Evolutionary conservation across 2,113 vertebrate genomes (phyloP).

Genomic region (Seriola aureovittata): DNA sequence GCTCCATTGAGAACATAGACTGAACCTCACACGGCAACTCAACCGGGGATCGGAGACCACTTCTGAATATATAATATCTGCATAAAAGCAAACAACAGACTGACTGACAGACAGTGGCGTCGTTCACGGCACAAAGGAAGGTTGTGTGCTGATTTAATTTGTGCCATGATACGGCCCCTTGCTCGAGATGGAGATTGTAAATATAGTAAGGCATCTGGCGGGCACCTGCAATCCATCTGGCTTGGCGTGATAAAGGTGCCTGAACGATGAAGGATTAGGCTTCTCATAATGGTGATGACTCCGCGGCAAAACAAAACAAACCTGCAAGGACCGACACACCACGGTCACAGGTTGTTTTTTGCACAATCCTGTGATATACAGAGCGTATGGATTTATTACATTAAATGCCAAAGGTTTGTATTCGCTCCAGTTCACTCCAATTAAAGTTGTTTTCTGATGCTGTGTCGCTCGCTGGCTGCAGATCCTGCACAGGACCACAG

Average conservation of each 20-base stretch:
- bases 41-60: neutral
- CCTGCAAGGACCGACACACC: neutral
- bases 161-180: neutral
- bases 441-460: neutral
- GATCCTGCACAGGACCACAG: neutral
- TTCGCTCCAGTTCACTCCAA: neutral
- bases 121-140: neutral
- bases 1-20: slow-evolving; percentile 53
- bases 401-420: neutral
- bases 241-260: slow-evolving; percentile 35
- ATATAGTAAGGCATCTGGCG: slow-evolving; percentile 65
- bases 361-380: slow-evolving; percentile 4
- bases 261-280: slow-evolving; percentile 48
- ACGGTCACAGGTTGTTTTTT: neutral
- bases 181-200: slow-evolving; percentile 46
- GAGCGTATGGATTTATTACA: slow-evolving; percentile 6
- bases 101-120: slow-evolving; percentile 11
- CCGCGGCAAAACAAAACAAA: slow-evolving; percentile 28
- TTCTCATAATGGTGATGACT: slow-evolving; percentile 24
- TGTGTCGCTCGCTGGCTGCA: neutral
- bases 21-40: neutral
- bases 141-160: slow-evolving; percentile 34
- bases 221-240: slow-evolving; percentile 70
- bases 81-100: slow-evolving; percentile 36
- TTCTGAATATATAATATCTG: slow-evolving; percentile 28